phyloP scores from a whole-genome alignment of 2,797 vertebrate genomes.

The Linurgus olivaceus region DNA sequence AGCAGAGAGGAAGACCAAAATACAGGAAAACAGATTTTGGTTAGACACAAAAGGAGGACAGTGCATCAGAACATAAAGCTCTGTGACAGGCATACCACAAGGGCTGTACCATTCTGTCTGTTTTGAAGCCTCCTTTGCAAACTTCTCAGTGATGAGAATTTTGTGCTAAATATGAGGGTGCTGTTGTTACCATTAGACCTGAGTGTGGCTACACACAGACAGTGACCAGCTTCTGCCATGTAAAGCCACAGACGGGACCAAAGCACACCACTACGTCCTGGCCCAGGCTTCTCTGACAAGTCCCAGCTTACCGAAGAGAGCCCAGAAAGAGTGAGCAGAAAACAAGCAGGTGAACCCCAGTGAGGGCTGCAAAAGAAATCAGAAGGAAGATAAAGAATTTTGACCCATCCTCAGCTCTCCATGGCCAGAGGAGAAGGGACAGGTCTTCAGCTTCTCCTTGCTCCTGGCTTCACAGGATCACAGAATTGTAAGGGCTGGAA shows the following conservation, averaged over 20 bases:
- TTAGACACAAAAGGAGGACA: background rate
- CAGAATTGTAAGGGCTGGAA: background rate
- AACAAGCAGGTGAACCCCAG: background rate
- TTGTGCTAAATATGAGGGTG: background rate
- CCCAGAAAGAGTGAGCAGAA: background rate
- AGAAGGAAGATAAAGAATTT: background rate
- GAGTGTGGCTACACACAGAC: accelerated
- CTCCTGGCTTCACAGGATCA: accelerated
- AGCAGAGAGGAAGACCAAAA: background rate
- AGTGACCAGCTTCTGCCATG: background rate
- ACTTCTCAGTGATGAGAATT: background rate
- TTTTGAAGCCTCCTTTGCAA: background rate
- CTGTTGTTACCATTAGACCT: background rate
- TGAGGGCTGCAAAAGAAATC: accelerated
- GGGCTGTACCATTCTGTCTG: background rate
- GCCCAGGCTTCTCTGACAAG: accelerated
- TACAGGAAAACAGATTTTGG: accelerated
- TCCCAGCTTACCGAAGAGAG: background rate
- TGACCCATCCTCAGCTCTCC: background rate
- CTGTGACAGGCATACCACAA: background rate
- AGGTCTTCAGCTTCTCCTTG: background rate
- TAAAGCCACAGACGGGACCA: background rate
- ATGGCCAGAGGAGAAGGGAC: too few species aligned
- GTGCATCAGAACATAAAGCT: background rate
- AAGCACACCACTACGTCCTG: accelerated